A percentile compares a stretch with the other conserved stretches of the same genome.
phyloP scores from a whole-genome alignment of 2,113 vertebrate species.

The Tylochromis polylepis region DNA sequence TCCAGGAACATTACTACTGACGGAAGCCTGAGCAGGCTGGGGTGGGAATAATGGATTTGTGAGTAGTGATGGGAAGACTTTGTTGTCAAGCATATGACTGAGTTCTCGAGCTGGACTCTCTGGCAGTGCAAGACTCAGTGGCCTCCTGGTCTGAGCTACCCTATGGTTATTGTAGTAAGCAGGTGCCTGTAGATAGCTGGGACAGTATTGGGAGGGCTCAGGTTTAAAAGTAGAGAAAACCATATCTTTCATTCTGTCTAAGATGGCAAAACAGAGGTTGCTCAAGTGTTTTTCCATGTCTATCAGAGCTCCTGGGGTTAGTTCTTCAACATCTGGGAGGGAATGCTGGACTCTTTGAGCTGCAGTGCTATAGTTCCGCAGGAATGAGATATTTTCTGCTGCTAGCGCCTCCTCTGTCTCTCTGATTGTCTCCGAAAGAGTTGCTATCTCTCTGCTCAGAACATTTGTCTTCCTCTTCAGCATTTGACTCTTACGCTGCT shows the following conservation, averaged over 20 bases:
- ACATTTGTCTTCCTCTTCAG: neutral
- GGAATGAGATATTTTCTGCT: neutral
- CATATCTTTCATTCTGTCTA: neutral
- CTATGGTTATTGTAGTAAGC: fast-evolving
- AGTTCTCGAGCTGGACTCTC: neutral
- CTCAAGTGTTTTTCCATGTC: neutral
- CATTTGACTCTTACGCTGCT: neutral
- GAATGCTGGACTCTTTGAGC: neutral
- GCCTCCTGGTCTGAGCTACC: neutral
- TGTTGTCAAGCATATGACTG: neutral
- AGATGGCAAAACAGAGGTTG: neutral
- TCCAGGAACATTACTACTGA: neutral
- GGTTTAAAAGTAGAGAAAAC: neutral
- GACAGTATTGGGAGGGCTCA: neutral
- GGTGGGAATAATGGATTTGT: neutral
- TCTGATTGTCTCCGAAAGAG: neutral
- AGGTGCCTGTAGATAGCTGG: neutral
- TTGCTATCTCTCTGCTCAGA: neutral
- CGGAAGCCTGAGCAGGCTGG: neutral
- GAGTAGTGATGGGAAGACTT: neutral
- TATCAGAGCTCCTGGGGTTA: neutral
- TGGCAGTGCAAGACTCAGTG: neutral
- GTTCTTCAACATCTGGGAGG: neutral
- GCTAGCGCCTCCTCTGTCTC: neutral
- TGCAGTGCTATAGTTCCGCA: neutral